Conservation (phyloP, 2,797 vertebrate species). For the Enteromius radiatus region DNA sequence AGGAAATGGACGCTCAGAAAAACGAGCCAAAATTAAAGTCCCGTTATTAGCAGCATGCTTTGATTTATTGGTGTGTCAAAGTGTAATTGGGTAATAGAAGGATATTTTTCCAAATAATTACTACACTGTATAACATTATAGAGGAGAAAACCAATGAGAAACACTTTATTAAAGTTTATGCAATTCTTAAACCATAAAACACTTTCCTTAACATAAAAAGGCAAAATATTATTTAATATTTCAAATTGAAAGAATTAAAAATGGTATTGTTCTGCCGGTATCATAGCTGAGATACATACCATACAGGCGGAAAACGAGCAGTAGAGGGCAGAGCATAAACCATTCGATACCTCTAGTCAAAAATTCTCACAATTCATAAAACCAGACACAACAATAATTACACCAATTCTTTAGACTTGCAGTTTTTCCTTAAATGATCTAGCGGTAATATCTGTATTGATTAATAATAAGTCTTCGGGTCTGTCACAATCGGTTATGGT, state of each 20-base stretch:
- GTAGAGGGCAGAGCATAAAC: neutral
- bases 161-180: conserved; percentile 18
- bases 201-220: neutral
- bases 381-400: neutral
- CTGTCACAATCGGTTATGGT: neutral
- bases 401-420: neutral
- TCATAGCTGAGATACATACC: neutral
- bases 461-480: neutral
- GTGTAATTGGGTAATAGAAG: conserved; percentile 54
- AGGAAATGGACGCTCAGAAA: conserved; percentile 40
- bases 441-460: neutral
- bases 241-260: neutral
- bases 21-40: conserved; percentile 43
- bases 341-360: neutral
- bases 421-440: neutral
- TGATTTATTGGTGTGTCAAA: conserved; percentile 54
- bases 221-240: neutral
- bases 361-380: neutral
- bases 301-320: neutral
- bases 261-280: neutral
- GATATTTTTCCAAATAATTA: conserved; percentile 50
- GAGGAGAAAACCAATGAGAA: conserved; percentile 53
- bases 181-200: conserved; percentile 42
- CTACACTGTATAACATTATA: conserved; percentile 42
- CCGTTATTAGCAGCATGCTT: conserved; percentile 45